Conservation (phyloP, 23 tunicate genomes). For the Corella eumyota region DNA sequence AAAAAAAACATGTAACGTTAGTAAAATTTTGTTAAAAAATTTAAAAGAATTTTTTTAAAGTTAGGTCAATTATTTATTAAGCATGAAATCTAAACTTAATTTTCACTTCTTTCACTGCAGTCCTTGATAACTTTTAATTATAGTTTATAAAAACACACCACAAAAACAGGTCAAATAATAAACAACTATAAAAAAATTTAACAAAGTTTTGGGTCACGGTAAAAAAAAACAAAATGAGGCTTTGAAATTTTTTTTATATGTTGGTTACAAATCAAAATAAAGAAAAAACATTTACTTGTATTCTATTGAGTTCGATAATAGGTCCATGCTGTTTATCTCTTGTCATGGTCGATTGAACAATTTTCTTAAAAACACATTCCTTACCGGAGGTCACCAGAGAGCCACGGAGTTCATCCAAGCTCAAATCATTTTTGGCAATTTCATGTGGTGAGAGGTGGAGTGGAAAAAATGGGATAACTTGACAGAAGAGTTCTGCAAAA, state of each 20-base stretch:
- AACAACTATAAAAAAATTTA: too few species aligned
- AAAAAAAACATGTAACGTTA: too few species aligned
- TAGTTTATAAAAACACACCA: too few species aligned
- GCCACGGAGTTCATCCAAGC: slow-evolving; percentile 36
- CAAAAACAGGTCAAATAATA: too few species aligned
- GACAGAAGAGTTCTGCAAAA: slow-evolving; percentile 29
- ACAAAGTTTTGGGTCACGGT: too few species aligned
- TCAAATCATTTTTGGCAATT: neutral
- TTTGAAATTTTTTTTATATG: neutral
- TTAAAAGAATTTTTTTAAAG: too few species aligned
- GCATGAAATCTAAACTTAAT: too few species aligned
- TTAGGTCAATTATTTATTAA: too few species aligned
- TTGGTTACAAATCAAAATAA: neutral
- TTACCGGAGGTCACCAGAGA: slow-evolving; percentile 42
- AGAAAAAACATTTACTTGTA: slow-evolving; percentile 19
- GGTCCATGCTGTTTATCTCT: slow-evolving; percentile 78
- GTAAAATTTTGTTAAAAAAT: too few species aligned
- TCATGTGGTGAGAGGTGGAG: slow-evolving; percentile 18
- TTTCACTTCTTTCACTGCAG: too few species aligned
- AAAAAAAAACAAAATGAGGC: too few species aligned
- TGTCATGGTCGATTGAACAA: slow-evolving; percentile 62
- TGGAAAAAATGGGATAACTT: slow-evolving; percentile 38
- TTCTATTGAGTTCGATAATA: slow-evolving; percentile 66
- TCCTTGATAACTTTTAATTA: too few species aligned
- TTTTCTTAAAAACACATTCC: slow-evolving; percentile 49